A percentile compares a stretch with the other conserved stretches of the same genome.
Evolutionary conservation across 64 coral and sea anemone genomes (phyloP).

Genomic region (Orbicella faveolata): DNA sequence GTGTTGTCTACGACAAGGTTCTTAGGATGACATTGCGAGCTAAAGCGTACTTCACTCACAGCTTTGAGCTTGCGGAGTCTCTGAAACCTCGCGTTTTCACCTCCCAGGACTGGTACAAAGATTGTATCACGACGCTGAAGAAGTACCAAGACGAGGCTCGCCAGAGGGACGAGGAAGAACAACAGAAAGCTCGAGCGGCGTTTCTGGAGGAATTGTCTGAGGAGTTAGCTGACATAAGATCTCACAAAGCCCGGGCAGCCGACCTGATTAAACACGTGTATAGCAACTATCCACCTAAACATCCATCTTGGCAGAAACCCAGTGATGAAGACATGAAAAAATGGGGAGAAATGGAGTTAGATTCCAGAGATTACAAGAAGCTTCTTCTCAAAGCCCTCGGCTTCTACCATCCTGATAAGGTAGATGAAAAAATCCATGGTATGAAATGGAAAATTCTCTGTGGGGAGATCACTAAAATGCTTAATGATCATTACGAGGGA

Average conservation of each 20-base stretch:
- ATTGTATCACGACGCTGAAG: conserved; percentile 42
- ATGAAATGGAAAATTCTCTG: conserved; percentile 58
- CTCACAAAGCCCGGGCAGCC: conserved; percentile 8
- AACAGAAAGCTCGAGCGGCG: conserved; percentile 7
- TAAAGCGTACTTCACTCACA: conserved; percentile 67
- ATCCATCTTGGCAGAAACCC: conserved; percentile 44
- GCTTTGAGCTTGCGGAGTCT: conserved; percentile 68
- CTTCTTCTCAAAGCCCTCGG: conserved; percentile 9
- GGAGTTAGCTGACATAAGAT: conserved; percentile 30
- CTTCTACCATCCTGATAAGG: conserved; percentile 67
- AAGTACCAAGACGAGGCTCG: conserved; percentile 53
- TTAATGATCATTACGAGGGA: conserved; percentile 41
- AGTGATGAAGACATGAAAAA: conserved; percentile 49
- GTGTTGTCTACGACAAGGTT: conserved; percentile 75
- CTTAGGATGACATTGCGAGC: conserved; percentile 52
- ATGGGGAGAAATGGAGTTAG: conserved; percentile 33
- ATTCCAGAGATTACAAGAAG: conserved; percentile 19
- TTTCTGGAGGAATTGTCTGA: conserved; percentile 37
- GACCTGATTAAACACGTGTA: conserved; percentile 49
- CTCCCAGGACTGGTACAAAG: conserved; percentile 62
- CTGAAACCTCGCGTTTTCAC: conserved; percentile 74
- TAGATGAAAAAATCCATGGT: conserved; percentile 44
- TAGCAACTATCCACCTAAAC: conserved; percentile 48
- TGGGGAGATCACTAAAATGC: conserved; percentile 65
- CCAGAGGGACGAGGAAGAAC: conserved; percentile 32